Evolutionary conservation across 2,888 invertebrate genomes (phyloP), one percentile per base, ranked within the genome.

Genomic region (Heliconius ethilla): DNA sequence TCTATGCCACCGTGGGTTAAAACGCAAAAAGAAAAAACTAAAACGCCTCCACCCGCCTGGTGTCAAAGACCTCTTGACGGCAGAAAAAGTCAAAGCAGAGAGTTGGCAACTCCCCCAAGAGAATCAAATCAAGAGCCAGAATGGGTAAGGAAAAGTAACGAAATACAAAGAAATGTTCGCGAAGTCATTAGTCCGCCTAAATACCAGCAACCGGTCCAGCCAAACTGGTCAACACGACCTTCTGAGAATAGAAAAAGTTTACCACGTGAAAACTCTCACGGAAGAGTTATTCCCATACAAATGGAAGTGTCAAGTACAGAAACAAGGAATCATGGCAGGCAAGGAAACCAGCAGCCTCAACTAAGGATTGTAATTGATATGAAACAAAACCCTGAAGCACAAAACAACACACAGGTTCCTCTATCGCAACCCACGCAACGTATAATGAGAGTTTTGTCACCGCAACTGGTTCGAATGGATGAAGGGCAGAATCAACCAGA

Each of bases 231-330:
- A 3, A 94, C 93, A 2, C 85, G 87, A 51, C 94, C 92, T 45
- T 94, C 93, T 55, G 94, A 94, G 70, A 94, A 94, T 79, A 88
- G 94, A 40, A 93, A 90, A 82, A 93, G 94, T 82, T 83, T 94
- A 81, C 92, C 94, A 11, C 88, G 90, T 82, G 94, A 94, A 67
- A 87, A 82, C 75, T 87, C 88, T 79, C 86, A 87, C 40, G 93
- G 95, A 73, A 89, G 95, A 81, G 92, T 96, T 74, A 95, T 97
- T 84, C 97, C 97, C 0, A 95, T 97, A 79, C 96, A 96, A 86
- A 94, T 97, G 86, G 97, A 97, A 86, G 95, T 91, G 0, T 88
- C 91, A 0, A 89, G 87, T 76, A 89, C 89, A 22, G 93, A 94
- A 45, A 85, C 89, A 0, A 88, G 88, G 80, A 89, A 92, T 81